phyloP scores from a whole-genome alignment of 2,113 vertebrate species.

The Phylloscopus trochiloides region DNA sequence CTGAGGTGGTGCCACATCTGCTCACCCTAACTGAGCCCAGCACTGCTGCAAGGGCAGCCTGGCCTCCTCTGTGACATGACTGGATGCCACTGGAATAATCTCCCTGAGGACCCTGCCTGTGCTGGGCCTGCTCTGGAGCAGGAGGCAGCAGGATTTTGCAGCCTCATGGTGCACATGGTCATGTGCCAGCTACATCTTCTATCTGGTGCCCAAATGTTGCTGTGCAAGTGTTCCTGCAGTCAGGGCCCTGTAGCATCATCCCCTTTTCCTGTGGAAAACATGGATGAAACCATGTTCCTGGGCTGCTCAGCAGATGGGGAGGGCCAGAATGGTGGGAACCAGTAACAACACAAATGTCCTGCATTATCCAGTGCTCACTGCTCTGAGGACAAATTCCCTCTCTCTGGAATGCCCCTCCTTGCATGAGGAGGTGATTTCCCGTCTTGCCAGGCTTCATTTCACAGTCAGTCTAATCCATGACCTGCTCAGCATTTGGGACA shows the following conservation, averaged over 20 bases:
- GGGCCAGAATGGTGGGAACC: background rate
- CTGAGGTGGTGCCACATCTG: background rate
- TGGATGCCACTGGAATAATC: background rate
- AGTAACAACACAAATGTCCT: background rate
- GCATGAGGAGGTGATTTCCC: background rate
- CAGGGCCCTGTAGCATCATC: background rate
- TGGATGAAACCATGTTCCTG: background rate
- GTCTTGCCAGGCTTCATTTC: background rate
- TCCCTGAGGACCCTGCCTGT: background rate
- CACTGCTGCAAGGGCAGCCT: background rate
- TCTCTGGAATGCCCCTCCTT: background rate
- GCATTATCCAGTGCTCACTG: background rate
- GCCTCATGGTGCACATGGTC: rapidly evolving
- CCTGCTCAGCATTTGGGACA: background rate
- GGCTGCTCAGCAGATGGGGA: background rate
- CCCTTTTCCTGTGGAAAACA: background rate
- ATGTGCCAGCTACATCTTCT: background rate
- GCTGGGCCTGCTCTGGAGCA: background rate
- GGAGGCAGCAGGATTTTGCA: background rate
- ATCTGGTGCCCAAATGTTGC: background rate
- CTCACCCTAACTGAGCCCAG: background rate
- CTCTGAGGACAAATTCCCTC: background rate
- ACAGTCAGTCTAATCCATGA: background rate
- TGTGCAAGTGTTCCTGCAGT: background rate
- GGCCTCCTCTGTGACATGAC: background rate